Conservation (phyloP, 2,113 vertebrate genomes). For the Balaeniceps rex region DNA sequence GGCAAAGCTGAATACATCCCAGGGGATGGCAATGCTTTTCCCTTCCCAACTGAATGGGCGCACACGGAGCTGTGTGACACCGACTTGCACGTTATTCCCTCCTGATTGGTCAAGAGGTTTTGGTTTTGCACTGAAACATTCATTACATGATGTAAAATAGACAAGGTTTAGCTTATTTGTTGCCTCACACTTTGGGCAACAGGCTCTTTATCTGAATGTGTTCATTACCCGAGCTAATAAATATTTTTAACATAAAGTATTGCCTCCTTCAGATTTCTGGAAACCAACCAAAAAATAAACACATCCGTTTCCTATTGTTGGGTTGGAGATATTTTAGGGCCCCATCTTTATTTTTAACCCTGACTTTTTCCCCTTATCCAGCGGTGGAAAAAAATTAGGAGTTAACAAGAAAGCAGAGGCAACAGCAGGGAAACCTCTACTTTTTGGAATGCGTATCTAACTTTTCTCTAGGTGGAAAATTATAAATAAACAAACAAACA, state of each 20-base stretch:
- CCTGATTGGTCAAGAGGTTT: not conserved
- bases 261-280: conserved; percentile 5
- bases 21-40: not conserved
- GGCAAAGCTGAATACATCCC: not conserved
- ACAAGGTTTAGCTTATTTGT: not conserved
- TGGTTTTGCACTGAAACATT: not conserved
- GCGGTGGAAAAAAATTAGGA: not conserved
- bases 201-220: not conserved
- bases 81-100: not conserved
- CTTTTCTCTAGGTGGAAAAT: not conserved
- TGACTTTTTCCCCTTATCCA: not conserved
- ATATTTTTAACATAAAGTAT: conserved; percentile 39
- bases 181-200: not conserved
- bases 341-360: conserved; percentile 33
- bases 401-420: not conserved
- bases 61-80: rapidly evolving
- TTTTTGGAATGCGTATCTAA: not conserved
- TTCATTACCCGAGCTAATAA: not conserved
- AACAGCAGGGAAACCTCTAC: not conserved
- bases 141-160: not conserved
- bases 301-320: conserved; percentile 30
- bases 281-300: conserved; percentile 22
- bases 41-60: rapidly evolving
- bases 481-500: not conserved
- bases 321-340: conserved; percentile 21